Base-by-base conservation (phyloP, 1,140 invertebrate species). In the Limonius californicus region DNA sequence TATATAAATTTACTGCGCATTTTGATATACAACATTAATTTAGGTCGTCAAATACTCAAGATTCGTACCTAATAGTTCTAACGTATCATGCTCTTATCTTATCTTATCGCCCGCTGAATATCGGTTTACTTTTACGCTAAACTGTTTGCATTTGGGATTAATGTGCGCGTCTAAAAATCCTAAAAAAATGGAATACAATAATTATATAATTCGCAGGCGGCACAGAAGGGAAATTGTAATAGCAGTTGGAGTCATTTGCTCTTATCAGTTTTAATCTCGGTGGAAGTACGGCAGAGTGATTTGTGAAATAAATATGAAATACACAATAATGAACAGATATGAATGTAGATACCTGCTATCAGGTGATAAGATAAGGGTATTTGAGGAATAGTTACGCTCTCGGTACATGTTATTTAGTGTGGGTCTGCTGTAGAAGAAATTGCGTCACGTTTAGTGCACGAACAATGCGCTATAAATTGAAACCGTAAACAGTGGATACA, bases 401-500 rank as follows among this genome's bases (percentile, higher is more conserved):
- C n/a, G 35, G n/a, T 50, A 50, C 4, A 2, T 18, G 45, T 14
- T 50, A 8, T 50, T 50, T 50, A 50, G 45, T 50, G 18, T 45
- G 6, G 16, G 42, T n/a, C 42, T 4, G 7, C 45, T 19, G 14
- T 9, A n/a, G 15, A 50, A 50, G 45, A 18, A 50, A 50, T 45
- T 50, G 45, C 45, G 45, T 50, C 45, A 50, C 14, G 45, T 50
- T 50, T 45, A 21, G 45, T 50, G 3, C n/a, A 18, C 20, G 20
- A 50, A 50, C 45, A 50, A 50, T 50, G 19, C 14, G 45, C 16
- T 18, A 50, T 21, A 50, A 50, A 50, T 39, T 14, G 35, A 39
- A 39, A 39, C n/a, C n/a, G n/a, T 50, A 50, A 50, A 50, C 45
- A 19, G 16, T 19, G 45, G 16, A 50, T 19, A 21, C 4, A 50